phyloP scores from a whole-genome alignment of 1,140 invertebrate genomes.

The Drosophila cardini region DNA sequence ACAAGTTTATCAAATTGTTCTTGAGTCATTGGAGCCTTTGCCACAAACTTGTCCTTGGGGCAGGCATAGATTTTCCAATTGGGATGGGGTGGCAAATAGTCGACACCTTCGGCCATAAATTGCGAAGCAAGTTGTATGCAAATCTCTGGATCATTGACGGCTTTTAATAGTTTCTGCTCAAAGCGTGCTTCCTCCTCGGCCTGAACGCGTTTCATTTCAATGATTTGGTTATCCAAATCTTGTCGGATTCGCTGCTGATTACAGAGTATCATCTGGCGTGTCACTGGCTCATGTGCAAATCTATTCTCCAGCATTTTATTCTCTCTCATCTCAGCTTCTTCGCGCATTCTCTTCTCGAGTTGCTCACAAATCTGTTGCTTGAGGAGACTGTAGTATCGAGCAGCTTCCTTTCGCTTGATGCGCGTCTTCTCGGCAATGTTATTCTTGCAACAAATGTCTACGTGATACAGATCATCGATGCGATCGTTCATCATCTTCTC shows the following conservation, averaged over 20 bases:
- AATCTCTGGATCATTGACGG: slow-evolving; percentile 59
- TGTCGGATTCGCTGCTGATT: slow-evolving; percentile 41
- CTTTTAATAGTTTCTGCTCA: slow-evolving; percentile 54
- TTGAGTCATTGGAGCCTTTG: slow-evolving; percentile 31
- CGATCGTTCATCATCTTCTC: slow-evolving; percentile 70
- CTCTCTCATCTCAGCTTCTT: slow-evolving; percentile 60
- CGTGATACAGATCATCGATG: slow-evolving; percentile 64
- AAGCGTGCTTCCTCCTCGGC: slow-evolving; percentile 60
- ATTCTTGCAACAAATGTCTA: slow-evolving; percentile 72
- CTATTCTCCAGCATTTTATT: slow-evolving; percentile 74
- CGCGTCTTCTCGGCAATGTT: slow-evolving; percentile 53
- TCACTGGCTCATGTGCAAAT: slow-evolving; percentile 65
- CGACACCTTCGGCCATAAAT: slow-evolving; percentile 47
- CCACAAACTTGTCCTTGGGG: slow-evolving; percentile 52
- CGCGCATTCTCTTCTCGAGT: slow-evolving; percentile 57
- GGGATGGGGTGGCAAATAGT: slow-evolving; percentile 71
- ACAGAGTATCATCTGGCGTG: slow-evolving; percentile 48
- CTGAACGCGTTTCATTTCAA: slow-evolving; percentile 69
- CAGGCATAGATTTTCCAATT: slow-evolving; percentile 74
- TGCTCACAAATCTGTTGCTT: slow-evolving; percentile 71
- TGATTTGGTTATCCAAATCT: slow-evolving; percentile 68
- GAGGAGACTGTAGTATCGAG: slow-evolving; percentile 55
- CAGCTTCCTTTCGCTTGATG: slow-evolving; percentile 53
- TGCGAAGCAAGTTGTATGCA: slow-evolving; percentile 62
- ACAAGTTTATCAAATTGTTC: slow-evolving; percentile 24